A percentile compares a stretch with the other conserved stretches of the same genome.
Evolutionary conservation across 2,888 invertebrate species (phyloP).

Genomic region (Disparrhopalites patrizii): DNA sequence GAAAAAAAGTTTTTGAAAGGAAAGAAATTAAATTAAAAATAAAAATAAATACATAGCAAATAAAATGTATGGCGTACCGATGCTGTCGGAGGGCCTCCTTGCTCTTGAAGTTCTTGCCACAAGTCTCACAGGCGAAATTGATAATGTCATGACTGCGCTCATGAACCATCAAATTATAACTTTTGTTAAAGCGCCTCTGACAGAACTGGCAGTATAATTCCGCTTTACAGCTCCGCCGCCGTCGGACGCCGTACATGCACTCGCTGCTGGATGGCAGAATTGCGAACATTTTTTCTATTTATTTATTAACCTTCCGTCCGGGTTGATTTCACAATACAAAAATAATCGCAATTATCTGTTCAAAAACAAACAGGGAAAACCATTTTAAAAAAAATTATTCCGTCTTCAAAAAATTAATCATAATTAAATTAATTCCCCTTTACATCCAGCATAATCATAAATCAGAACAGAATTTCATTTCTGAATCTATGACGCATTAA

Average conservation of each 20-base stretch:
- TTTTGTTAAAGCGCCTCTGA: conserved; percentile 95
- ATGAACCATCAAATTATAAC: conserved; percentile 97
- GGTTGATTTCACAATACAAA: too few relatives aligned
- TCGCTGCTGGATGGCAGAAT: conserved; percentile 20
- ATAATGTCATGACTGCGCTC: conserved; percentile 92
- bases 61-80: conserved; percentile 60
- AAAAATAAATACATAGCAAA: conserved; percentile 9
- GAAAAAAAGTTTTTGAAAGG: not conserved
- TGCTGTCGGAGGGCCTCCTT: conserved; percentile 95
- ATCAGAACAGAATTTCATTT: too few relatives aligned
- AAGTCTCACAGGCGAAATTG: conserved; percentile 95
- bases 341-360: too few relatives aligned
- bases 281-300: conserved; percentile 24
- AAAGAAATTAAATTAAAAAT: not conserved
- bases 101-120: conserved; percentile 95
- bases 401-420: too few relatives aligned
- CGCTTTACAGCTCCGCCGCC: conserved; percentile 25
- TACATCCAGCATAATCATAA: too few relatives aligned
- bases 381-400: too few relatives aligned
- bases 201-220: conserved; percentile 78
- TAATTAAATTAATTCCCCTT: too few relatives aligned
- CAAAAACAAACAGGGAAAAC: too few relatives aligned
- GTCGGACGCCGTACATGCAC: conserved; percentile 25
- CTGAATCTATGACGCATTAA: too few relatives aligned
- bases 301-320: not conserved